Percentiles rank a stretch among this genome's conserved stretches.
Evolutionary conservation across 2,113 vertebrate species (phyloP).

Genomic region (Gobio gobio): DNA sequence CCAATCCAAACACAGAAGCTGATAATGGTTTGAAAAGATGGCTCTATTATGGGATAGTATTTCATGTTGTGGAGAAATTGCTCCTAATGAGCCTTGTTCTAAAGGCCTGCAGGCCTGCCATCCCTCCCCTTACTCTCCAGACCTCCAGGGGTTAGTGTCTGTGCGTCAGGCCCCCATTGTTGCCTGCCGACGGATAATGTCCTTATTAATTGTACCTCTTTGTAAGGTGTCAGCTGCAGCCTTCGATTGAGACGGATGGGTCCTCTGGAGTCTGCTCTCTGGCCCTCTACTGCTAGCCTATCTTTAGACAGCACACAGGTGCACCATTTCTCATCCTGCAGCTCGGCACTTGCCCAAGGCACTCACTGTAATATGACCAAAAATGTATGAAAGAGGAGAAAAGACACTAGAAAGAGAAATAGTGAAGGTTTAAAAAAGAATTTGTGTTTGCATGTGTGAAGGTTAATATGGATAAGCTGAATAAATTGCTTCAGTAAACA

Average conservation of each 20-base stretch:
- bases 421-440: background rate
- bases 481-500: constrained; percentile 25
- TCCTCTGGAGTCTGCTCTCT: constrained; percentile 76
- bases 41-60: constrained; percentile 69
- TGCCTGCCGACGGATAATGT: constrained; percentile 79
- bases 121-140: constrained; percentile 66
- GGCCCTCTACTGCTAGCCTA: constrained; percentile 70
- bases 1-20: constrained; percentile 58
- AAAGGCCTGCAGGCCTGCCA: constrained; percentile 64
- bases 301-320: constrained; percentile 70
- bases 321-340: constrained; percentile 65
- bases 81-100: constrained; percentile 75
- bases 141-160: constrained; percentile 79
- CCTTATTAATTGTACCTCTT: constrained; percentile 84
- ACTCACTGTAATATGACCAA: constrained; percentile 43
- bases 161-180: constrained; percentile 80
- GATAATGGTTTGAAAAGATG: constrained; percentile 63
- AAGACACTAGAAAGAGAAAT: constrained; percentile 41
- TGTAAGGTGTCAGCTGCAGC: constrained; percentile 78
- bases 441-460: background rate
- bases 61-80: constrained; percentile 73
- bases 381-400: constrained; percentile 45
- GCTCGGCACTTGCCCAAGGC: constrained; percentile 45
- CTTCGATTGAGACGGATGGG: constrained; percentile 82
- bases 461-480: constrained; percentile 17